Conservation (phyloP, 1,140 invertebrate genomes). For the Anastatus disparis region DNA sequence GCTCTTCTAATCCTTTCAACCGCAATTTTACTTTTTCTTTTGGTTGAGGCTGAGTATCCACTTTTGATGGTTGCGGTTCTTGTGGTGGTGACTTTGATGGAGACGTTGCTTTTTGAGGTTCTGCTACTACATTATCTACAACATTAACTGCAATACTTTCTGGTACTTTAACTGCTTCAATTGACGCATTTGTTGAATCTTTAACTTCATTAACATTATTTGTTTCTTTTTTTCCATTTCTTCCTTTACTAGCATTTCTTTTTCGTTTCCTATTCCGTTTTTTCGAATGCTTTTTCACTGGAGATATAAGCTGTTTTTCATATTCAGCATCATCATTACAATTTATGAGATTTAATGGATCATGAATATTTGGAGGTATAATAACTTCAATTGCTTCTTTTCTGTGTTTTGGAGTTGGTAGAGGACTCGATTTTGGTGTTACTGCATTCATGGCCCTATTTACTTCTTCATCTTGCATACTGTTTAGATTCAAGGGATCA, state of each 20-base stretch:
- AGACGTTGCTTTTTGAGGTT: conserved; percentile 8
- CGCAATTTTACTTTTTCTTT: conserved; percentile 60
- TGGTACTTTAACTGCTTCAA: conserved; percentile 29
- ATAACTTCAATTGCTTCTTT: conserved; percentile 88
- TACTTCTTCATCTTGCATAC: conserved; percentile 88
- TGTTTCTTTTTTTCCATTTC: conserved; percentile 57
- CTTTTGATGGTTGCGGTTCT: conserved; percentile 50
- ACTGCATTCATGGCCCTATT: conserved; percentile 87
- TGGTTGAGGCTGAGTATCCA: conserved; percentile 56
- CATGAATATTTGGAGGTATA: conserved; percentile 90
- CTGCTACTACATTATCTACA: conserved; percentile 37
- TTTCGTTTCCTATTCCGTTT: conserved; percentile 68
- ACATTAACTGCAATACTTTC: conserved; percentile 44
- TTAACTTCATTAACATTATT: conserved; percentile 42
- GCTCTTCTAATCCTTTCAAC: conserved; percentile 61
- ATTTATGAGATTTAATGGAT: conserved; percentile 88
- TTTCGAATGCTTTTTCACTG: conserved; percentile 72
- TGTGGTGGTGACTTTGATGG: conserved; percentile 29
- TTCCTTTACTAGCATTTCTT: conserved; percentile 67
- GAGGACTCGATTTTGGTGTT: conserved; percentile 87
- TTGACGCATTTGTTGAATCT: conserved; percentile 40
- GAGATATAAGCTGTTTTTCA: conserved; percentile 77
- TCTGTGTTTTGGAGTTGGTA: conserved; percentile 85
- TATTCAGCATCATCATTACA: conserved; percentile 85
- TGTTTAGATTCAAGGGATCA: conserved; percentile 94